These are phyloP conservation scores for Philhelius pedissequus DNA, from an alignment of 2,888 invertebrate genomes.

Conservation along the genomic window DNA sequence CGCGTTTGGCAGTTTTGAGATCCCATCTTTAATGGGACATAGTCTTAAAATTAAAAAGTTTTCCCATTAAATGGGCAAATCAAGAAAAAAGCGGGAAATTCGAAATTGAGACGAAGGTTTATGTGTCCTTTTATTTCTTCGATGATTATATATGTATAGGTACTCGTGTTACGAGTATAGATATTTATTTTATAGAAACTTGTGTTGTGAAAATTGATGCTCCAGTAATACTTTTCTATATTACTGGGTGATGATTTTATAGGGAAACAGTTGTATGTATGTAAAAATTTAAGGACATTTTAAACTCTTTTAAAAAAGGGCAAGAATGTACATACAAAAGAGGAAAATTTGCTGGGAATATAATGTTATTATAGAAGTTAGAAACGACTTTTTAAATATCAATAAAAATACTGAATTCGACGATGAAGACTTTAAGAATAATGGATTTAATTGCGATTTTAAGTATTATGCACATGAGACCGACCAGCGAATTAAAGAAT, in stretches of 20 bases:
- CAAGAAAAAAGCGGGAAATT: background rate
- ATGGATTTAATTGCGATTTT: no score
- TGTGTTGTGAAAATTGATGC: no score
- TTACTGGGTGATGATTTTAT: background rate
- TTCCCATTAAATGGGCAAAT: slow-evolving; percentile 36
- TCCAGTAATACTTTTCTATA: background rate
- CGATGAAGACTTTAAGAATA: no score
- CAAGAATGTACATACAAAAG: background rate
- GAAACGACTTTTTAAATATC: no score
- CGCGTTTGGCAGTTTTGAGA: slow-evolving; percentile 2
- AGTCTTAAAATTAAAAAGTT: slow-evolving; percentile 51
- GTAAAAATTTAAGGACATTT: background rate
- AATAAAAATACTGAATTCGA: no score
- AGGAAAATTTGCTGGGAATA: background rate
- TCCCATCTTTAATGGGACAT: slow-evolving; percentile 37
- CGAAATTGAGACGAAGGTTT: background rate
- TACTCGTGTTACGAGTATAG: no score
- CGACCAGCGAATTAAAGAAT: no score
- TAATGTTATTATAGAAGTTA: background rate
- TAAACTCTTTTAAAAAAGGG: background rate
- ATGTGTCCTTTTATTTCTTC: background rate
- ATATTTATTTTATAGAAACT: no score
- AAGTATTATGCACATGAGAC: no score
- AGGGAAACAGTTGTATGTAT: background rate
- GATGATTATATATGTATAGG: background rate